These are phyloP conservation scores for Caerostris darwini DNA, from an alignment of 1,140 invertebrate species.

Conservation along the genomic window DNA sequence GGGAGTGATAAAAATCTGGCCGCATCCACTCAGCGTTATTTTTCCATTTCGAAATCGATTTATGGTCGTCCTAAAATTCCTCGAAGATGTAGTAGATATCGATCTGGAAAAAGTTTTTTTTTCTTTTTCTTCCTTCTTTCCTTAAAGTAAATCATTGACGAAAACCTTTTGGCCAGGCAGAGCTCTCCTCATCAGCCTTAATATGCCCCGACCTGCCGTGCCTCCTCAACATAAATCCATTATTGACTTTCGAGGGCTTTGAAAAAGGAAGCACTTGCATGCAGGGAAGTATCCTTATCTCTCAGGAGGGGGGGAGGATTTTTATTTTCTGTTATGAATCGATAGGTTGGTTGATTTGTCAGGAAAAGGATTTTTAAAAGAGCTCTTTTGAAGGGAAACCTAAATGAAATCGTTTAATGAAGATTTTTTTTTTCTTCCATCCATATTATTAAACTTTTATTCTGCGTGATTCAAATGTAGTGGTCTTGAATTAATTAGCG, in stretches of 20 bases:
- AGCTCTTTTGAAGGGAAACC: not conserved
- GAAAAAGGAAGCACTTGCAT: not conserved
- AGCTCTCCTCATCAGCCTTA: slow-evolving; percentile 3
- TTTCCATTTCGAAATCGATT: not conserved
- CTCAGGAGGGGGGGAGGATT: too few species aligned
- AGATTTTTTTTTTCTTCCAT: not conserved
- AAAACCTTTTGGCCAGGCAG: not conserved
- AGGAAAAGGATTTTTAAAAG: not conserved
- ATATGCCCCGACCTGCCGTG: not conserved
- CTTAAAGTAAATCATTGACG: slow-evolving; percentile 20
- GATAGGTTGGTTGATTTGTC: not conserved
- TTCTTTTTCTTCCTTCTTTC: not conserved
- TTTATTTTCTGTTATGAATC: not conserved
- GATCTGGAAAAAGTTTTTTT: not conserved
- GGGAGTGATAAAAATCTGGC: not conserved
- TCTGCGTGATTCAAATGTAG: too few species aligned
- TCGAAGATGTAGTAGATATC: not conserved
- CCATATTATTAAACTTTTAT: too few species aligned
- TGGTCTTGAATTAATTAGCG: too few species aligned
- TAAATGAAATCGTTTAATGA: slow-evolving; percentile 38
- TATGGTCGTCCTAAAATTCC: not conserved
- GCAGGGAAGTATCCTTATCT: not conserved
- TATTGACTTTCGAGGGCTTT: slow-evolving; percentile 20
- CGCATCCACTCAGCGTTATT: not conserved
- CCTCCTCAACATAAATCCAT: slow-evolving; percentile 26